phyloP scores from a whole-genome alignment of 64 coral and sea anemone genomes.

The Hydrozoanthus tunicans region DNA sequence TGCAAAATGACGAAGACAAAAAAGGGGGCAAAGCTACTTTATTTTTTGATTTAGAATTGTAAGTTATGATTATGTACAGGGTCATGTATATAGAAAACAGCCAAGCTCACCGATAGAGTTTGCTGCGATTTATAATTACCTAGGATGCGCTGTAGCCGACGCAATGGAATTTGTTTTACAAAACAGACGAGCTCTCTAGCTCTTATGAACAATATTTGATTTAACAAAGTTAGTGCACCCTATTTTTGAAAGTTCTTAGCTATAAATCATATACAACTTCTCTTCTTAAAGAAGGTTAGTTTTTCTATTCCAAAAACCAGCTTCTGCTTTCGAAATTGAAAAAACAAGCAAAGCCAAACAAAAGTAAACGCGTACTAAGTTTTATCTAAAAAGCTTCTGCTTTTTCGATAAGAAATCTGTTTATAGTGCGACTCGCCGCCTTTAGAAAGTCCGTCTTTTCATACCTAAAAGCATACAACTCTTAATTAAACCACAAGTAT shows the following conservation, averaged over 20 bases:
- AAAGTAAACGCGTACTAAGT: background rate
- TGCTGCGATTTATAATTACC: too few species aligned
- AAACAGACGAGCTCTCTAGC: too few species aligned
- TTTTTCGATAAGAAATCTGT: conserved; percentile 3
- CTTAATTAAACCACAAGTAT: conserved; percentile 35
- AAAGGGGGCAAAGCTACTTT: background rate
- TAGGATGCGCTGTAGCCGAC: too few species aligned
- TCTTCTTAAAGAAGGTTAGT: too few species aligned
- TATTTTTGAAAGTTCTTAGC: too few species aligned
- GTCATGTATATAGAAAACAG: too few species aligned
- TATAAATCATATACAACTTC: too few species aligned
- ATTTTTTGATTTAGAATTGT: background rate
- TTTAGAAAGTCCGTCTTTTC: background rate
- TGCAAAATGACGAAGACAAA: background rate
- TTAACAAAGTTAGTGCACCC: too few species aligned
- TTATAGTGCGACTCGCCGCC: background rate
- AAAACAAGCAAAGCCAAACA: background rate
- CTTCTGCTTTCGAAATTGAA: background rate
- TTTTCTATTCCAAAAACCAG: too few species aligned
- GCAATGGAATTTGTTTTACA: too few species aligned
- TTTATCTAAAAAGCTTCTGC: background rate
- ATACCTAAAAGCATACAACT: background rate
- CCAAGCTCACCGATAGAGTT: too few species aligned
- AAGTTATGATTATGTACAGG: background rate
- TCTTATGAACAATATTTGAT: too few species aligned